Conservation (phyloP, 2,888 invertebrate species). For the Antitype chi region DNA sequence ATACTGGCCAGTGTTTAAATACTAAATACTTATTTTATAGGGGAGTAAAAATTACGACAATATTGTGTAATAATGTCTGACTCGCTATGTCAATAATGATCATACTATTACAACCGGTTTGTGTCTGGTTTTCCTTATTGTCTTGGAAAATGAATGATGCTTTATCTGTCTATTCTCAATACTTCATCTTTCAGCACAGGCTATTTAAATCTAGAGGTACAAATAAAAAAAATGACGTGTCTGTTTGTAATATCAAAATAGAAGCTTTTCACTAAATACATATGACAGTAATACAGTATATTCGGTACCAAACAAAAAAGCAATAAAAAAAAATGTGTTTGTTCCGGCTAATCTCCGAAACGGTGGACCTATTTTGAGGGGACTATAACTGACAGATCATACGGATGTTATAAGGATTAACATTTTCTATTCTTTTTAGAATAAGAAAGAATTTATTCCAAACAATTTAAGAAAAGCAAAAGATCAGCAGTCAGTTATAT, state of each 20-base stretch:
- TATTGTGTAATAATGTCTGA: slow-evolving; percentile 3
- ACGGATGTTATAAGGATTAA: no score
- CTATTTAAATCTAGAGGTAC: no score
- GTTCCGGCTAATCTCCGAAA: no score
- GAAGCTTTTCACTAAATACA: no score
- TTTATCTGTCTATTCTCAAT: neutral
- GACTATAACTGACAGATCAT: no score
- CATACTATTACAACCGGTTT: slow-evolving; percentile 9
- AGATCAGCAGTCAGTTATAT: neutral
- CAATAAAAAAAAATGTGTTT: no score
- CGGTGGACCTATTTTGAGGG: no score
- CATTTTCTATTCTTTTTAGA: neutral
- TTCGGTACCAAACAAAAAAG: no score
- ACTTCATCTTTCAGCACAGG: neutral
- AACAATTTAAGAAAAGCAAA: neutral
- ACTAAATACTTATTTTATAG: slow-evolving; percentile 6
- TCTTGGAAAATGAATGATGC: neutral
- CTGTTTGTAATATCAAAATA: no score
- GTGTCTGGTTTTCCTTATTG: slow-evolving; percentile 32
- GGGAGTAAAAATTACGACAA: neutral
- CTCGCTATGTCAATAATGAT: neutral
- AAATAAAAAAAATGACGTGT: no score
- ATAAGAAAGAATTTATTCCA: neutral
- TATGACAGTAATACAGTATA: no score
- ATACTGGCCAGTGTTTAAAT: neutral